Percentiles rank a stretch among this genome's conserved stretches.
Evolutionary conservation across 1,140 invertebrate genomes (phyloP).

Genomic region (Zaprionus africanus): DNA sequence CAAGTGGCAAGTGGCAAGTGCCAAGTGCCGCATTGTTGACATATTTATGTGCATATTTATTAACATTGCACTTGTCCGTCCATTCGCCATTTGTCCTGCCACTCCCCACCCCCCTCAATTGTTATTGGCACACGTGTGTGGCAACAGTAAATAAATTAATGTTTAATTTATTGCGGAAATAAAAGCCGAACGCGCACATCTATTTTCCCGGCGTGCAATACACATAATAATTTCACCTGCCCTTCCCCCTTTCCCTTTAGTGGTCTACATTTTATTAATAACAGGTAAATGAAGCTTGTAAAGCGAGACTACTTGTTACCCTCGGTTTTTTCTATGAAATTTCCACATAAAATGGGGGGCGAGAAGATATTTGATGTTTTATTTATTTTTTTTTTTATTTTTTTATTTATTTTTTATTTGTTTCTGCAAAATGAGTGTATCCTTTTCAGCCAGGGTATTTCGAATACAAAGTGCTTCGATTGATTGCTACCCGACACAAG

Average conservation of each 20-base stretch:
- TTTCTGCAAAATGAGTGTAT: background rate
- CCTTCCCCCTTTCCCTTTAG: background rate
- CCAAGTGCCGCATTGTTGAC: constrained; percentile 65
- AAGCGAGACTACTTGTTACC: background rate
- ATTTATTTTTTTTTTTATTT: too few species aligned
- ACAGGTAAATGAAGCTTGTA: background rate
- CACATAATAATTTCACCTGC: constrained; percentile 4
- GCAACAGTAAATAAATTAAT: constrained; percentile 73
- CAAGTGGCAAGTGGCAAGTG: constrained; percentile 48
- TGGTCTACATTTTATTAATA: constrained; percentile 34
- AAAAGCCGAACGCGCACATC: constrained; percentile 18
- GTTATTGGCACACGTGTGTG: constrained; percentile 40
- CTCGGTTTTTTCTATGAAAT: background rate
- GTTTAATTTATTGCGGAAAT: constrained; percentile 66
- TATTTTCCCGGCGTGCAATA: constrained; percentile 13
- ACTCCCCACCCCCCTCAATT: constrained; percentile 25
- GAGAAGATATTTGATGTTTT: too few species aligned
- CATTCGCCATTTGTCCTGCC: constrained; percentile 16
- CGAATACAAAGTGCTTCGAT: constrained; percentile 43
- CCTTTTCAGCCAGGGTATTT: background rate
- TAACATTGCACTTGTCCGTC: constrained; percentile 60
- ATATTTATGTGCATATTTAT: constrained; percentile 74
- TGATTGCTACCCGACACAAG: constrained; percentile 37
- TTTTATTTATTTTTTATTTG: too few species aligned
- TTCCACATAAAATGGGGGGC: too few species aligned